Evolutionary conservation across 2,113 vertebrate species (phyloP), one percentile per base, ranked within the genome.

Genomic region (Hystrix cristata): DNA sequence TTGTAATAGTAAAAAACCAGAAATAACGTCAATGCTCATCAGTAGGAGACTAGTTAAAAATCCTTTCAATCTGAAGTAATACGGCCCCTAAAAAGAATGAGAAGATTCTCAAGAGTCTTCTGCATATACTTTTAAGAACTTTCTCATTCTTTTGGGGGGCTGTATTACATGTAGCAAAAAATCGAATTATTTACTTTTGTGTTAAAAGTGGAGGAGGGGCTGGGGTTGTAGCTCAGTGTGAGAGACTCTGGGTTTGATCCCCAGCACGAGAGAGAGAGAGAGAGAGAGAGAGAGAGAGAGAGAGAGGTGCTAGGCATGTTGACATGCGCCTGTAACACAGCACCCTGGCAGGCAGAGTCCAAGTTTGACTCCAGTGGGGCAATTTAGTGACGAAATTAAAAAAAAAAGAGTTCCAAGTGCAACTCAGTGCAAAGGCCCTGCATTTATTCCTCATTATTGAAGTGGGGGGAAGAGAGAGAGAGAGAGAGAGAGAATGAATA

Each of bases 1-100:
- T 83, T 87, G 9, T 74, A 76, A 38, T 8, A 48, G 82, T 79
- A 69, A 59, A 71, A 90, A 62, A 60, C 55, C 13, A 91, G 82
- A 91, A 84, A 65, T 31, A 79, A 74, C 10, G 55, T 88, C 71
- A 91, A 48, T 67, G 7, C 23, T 25, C 9, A 86, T 65, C 23
- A 67, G 2, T 27, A 72, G 69, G 27, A 93, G 76, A 91, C 34
- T 34, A 62, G 31, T 62, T 65, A 48, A 94, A 81, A 83, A 13
- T 78, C 13, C 71, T 91, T 95, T 81, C 46, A 76, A 69, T 34
- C 23, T 7, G 88, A 84, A 84, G 67, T 71, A 93, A 94, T 25
- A 38, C 0, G 95, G 29, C n/a, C 57, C 84, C 16, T 84, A 84
- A 91, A 87, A 91, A 51, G 19, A 67, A 18, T 55, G 23, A 87